Percentiles rank a stretch among this genome's conserved stretches.
phyloP scores from a whole-genome alignment of 2,113 vertebrate genomes.

The Nerophis lumbriciformis region DNA sequence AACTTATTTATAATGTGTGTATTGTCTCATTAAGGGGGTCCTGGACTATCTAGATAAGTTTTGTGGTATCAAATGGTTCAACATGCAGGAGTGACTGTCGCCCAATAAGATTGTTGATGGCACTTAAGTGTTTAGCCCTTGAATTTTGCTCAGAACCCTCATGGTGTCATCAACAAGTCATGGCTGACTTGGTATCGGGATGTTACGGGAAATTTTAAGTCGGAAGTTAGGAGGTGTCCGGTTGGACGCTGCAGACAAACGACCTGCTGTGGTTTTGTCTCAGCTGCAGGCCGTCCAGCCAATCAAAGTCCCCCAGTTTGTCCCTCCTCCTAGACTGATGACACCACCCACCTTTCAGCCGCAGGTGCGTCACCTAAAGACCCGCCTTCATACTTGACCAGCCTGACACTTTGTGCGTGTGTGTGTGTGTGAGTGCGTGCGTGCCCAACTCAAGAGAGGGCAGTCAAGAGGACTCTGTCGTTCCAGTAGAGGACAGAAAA shows the following conservation, averaged over 20 bases:
- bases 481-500: constrained; percentile 64
- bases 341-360: constrained; percentile 95
- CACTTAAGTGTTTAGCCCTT: no score
- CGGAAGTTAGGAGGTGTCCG: background rate
- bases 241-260: constrained; percentile 9
- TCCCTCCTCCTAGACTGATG: constrained; percentile 97
- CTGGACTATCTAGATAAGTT: no score
- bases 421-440: constrained; percentile 63
- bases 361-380: constrained; percentile 83
- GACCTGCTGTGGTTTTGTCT: constrained; percentile 70
- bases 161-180: no score
- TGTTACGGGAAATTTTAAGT: background rate
- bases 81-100: no score
- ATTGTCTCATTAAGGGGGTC: no score
- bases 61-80: no score
- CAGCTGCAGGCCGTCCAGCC: constrained; percentile 96
- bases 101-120: no score
- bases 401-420: constrained; percentile 40
- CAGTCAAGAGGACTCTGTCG: constrained; percentile 16
- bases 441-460: constrained; percentile 14
- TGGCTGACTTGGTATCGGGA: background rate
- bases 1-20: no score
- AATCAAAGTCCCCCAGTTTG: constrained; percentile 99
- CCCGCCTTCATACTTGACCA: constrained; percentile 59
- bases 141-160: no score